These are phyloP conservation scores for Orthosia gracilis DNA, from an alignment of 2,888 invertebrate genomes.

Conservation along the genomic window DNA sequence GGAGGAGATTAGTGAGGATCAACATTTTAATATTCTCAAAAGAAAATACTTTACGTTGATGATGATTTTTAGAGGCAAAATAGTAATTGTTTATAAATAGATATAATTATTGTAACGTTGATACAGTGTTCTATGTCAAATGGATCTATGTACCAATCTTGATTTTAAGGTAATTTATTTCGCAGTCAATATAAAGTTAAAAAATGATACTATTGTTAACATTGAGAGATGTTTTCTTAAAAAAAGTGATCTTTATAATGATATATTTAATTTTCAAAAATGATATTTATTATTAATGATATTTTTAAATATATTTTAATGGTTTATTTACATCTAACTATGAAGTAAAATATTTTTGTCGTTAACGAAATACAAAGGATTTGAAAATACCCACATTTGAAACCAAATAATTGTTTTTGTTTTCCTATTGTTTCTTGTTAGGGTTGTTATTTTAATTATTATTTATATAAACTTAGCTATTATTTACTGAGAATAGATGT, in stretches of 20 bases:
- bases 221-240: neutral
- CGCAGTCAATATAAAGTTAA: neutral
- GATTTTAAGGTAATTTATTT: neutral
- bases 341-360: neutral
- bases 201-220: neutral
- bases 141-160: neutral
- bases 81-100: conserved; percentile 4
- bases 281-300: neutral
- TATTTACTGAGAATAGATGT: neutral
- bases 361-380: neutral
- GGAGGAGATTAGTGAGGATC: conserved; percentile 10
- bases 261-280: neutral
- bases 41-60: conserved; percentile 28
- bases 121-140: neutral
- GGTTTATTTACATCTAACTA: neutral
- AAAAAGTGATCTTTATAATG: neutral
- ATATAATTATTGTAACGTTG: neutral
- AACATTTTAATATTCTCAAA: conserved; percentile 25
- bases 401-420: conserved; percentile 49
- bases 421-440: conserved; percentile 37
- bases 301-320: neutral
- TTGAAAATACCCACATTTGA: conserved; percentile 33
- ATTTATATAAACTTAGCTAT: conserved; percentile 26
- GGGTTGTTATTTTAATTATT: conserved; percentile 39
- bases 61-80: conserved; percentile 12